Evolutionary conservation across 2,797 vertebrate species (phyloP), one percentile per base, ranked within the genome.

Genomic region (Malacoraja senta): DNA sequence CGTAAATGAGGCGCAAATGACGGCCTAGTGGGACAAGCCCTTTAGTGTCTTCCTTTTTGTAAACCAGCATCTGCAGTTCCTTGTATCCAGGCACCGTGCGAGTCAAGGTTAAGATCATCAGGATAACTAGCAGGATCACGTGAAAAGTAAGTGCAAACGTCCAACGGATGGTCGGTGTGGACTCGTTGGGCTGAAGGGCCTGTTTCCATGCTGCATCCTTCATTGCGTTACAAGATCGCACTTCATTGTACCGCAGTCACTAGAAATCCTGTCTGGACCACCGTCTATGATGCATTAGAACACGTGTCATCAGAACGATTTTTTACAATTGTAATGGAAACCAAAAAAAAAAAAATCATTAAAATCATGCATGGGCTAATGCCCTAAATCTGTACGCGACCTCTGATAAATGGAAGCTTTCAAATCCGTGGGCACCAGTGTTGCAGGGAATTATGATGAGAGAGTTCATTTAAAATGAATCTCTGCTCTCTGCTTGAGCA

Each of bases 341-440:
- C 53, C 44, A 58, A 76, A 53, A 53, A 32, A 38, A 76, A 74
- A 76, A 76, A 74, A 76, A 76, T 9, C 10, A 32, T 74, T 44
- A 92, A 91, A 53, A 92, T n/a, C 71, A 74, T 44, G 76, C 71
- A n/a, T 71, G 53, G 12, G 7, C 71, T 76, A 76, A 92, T 3
- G 68, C 13, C 68, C 35, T 44, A 91, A 29, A 91, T 44, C 71
- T 92, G n/a, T 76, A 76, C 74, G 26, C 35, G 19, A 7, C 15
- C 58, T 92, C 32, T 92, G 90, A 92, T 92, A 58, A 92, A 92
- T 74, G 68, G n/a, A 58, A 6, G 72, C 32, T 53, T 38, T 74
- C 90, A 92, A 76, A 76, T 26, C 24, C 72, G 38, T 24, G 76
- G 76, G 9, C 35, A 17, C 90, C 7, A 92, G 26, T n/a, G 13